Conservation (phyloP, 2,113 vertebrate species). For the Dipodomys spectabilis region DNA sequence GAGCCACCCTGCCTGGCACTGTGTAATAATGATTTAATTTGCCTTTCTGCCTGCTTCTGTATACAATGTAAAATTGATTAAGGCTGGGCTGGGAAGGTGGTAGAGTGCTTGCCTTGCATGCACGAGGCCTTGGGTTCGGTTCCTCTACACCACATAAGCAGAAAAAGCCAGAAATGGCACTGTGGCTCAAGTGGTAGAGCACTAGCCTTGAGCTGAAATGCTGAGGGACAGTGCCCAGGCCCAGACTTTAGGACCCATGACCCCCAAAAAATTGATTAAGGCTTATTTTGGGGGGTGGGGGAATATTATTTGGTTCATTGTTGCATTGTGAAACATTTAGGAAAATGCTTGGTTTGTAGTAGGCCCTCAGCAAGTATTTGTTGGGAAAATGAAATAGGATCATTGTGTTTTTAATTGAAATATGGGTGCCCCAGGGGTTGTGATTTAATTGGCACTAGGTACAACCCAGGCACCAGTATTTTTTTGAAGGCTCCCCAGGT, state of each 20-base stretch:
- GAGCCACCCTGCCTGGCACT: too few relatives aligned
- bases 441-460: constrained; percentile 57
- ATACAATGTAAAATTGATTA: not conserved
- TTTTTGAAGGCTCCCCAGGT: not conserved
- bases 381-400: constrained; percentile 52
- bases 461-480: not conserved
- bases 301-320: not conserved
- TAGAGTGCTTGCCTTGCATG: too few relatives aligned
- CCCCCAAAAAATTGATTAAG: too few relatives aligned
- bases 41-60: not conserved
- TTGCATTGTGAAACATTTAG: not conserved
- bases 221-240: too few relatives aligned
- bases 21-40: constrained; percentile 40
- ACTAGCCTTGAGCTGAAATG: too few relatives aligned
- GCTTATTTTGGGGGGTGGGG: not conserved
- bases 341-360: not conserved
- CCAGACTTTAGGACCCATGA: too few relatives aligned
- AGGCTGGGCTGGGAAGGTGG: too few relatives aligned
- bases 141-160: too few relatives aligned
- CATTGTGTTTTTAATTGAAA: constrained; percentile 59
- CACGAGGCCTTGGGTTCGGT: too few relatives aligned
- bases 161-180: too few relatives aligned
- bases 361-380: constrained; percentile 35
- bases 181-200: too few relatives aligned
- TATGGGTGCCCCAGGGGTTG: not conserved